Evolutionary conservation across 2,113 vertebrate genomes (phyloP).

Genomic region (Thomomys bottae): DNA sequence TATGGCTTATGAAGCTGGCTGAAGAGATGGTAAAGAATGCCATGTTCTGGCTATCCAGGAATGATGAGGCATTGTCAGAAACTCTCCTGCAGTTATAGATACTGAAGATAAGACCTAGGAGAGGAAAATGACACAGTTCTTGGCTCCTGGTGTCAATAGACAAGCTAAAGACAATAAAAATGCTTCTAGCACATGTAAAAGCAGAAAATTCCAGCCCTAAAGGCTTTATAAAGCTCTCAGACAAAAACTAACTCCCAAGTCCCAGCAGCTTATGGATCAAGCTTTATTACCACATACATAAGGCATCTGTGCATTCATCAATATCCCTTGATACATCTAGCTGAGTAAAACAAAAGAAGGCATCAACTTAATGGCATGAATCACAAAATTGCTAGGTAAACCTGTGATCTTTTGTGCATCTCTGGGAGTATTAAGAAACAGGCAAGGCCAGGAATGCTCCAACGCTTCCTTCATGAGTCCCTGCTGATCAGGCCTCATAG

Average conservation of each 20-base stretch:
- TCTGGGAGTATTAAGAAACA: neutral
- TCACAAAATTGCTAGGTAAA: slow-evolving; percentile 44
- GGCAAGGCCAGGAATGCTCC: neutral
- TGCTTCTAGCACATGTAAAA: slow-evolving; percentile 44
- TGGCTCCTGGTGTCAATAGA: slow-evolving; percentile 5
- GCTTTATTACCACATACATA: slow-evolving; percentile 48
- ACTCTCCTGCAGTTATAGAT: neutral
- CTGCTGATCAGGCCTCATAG: neutral
- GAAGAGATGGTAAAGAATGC: neutral
- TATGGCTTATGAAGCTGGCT: neutral
- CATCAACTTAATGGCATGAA: neutral
- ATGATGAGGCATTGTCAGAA: neutral
- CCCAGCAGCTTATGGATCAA: neutral
- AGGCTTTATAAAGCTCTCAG: slow-evolving; percentile 45
- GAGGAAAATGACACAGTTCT: neutral
- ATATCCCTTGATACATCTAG: neutral
- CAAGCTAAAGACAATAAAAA: slow-evolving; percentile 57
- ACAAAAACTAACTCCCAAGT: slow-evolving; percentile 26
- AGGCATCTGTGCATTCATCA: slow-evolving; percentile 31
- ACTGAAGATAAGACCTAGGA: neutral
- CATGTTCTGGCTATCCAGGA: neutral
- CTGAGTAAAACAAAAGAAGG: slow-evolving; percentile 45
- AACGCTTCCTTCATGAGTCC: neutral
- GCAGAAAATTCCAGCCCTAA: slow-evolving; percentile 31
- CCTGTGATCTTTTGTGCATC: neutral